Conservation (phyloP, 2,888 invertebrate species). For the Octonoba sinensis region DNA sequence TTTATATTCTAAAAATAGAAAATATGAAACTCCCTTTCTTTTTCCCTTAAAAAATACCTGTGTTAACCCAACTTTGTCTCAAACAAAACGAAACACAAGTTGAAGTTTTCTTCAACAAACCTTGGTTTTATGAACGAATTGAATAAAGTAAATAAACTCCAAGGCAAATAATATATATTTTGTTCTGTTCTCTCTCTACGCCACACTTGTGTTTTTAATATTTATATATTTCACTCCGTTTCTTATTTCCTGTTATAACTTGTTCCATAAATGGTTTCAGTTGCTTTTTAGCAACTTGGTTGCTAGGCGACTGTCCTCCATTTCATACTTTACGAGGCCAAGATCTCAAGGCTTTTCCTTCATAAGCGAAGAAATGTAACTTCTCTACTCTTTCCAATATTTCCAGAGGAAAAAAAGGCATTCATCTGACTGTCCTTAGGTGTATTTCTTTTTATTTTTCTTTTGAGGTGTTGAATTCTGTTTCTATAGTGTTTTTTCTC, state of each 20-base stretch:
- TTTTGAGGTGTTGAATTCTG: no score
- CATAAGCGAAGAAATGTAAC: not conserved
- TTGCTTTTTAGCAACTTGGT: slow-evolving; percentile 23
- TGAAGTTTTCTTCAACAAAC: not conserved
- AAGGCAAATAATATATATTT: slow-evolving; percentile 22
- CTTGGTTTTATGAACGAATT: not conserved
- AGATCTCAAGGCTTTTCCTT: not conserved
- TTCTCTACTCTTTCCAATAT: not conserved
- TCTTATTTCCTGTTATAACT: slow-evolving; percentile 37
- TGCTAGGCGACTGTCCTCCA: slow-evolving; percentile 22
- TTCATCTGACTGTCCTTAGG: no score
- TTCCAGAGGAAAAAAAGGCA: not conserved
- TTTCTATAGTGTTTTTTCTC: no score
- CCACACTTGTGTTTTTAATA: slow-evolving; percentile 32
- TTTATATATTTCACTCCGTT: slow-evolving; percentile 40
- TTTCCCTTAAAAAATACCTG: no score
- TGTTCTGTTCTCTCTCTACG: not conserved
- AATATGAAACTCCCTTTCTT: no score
- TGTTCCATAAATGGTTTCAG: slow-evolving; percentile 26
- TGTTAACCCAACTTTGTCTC: no score
- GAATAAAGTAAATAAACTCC: slow-evolving; percentile 16
- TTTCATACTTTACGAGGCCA: slow-evolving; percentile 8
- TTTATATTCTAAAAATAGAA: no score
- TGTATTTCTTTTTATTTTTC: no score
- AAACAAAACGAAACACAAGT: not conserved